Base-by-base conservation (phyloP, 2,113 vertebrate species). In the Lutjanus erythropterus region DNA sequence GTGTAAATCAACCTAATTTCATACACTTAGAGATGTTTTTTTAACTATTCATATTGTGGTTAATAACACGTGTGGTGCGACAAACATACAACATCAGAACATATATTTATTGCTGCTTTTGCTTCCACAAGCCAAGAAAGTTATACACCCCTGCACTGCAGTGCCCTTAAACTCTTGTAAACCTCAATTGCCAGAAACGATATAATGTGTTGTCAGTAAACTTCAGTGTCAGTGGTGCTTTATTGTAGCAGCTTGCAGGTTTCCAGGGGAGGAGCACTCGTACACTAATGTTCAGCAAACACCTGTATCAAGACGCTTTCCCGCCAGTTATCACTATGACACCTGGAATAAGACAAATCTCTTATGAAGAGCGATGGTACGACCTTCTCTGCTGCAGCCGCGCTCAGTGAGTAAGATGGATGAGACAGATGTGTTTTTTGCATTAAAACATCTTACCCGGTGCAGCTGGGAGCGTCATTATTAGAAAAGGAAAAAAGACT, bases 371-470 rank as follows among this genome's bases (percentile, higher is more conserved):
- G 23, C 12, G 39, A 71, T 31, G 27, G 19, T 58, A 33, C 49
- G 70, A 60, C 55, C 70, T 58, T 47, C 25, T 25, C 42, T 47
- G 69, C 52, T 46, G 27, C 52, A 44, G 50, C 52, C 39, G 25
- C 5, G 16, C 23, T 47, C 25, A 31, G 27, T 58, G 52, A 58
- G 58, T 14, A 70, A 70, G 23, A 44, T 27, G 35, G 31, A 73
- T 61, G 21, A 49, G 21, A 29, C 4, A 6, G 15, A 49, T 73
- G 21, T 61, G 21, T 12, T 71, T 21, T 72, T 60, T 69, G 5
- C 29, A 37, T 60, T 59, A 47, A 35, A 59, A 29, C 46, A 25
- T 35, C n/a, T 21, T 14, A 35, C 23, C 29, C 3, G 12, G 6
- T 18, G 6, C n/a, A 73, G 42, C 44, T 68, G 31, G 42, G 33